Evolutionary conservation across 2,888 invertebrate genomes (phyloP).

Genomic region (Mythimna impura): DNA sequence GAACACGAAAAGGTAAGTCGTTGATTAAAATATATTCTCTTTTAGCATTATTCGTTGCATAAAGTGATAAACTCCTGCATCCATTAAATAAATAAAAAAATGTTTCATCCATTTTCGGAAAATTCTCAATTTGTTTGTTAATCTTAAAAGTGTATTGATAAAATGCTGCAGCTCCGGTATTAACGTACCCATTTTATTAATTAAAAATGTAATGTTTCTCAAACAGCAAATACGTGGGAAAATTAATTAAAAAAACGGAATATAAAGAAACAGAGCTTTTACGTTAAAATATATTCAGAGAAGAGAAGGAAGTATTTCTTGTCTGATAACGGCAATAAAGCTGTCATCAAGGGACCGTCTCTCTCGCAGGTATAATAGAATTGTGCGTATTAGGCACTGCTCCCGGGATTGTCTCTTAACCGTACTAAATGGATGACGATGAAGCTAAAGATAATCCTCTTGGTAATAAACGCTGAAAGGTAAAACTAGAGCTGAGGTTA

Average conservation of each 20-base stretch:
- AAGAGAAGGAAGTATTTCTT: conserved; percentile 13
- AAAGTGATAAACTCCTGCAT: conserved; percentile 27
- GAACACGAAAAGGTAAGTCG: conserved; percentile 15
- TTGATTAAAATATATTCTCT: conserved; percentile 37
- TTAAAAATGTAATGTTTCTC: background rate
- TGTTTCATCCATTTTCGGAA: conserved; percentile 8
- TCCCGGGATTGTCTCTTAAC: conserved; percentile 41
- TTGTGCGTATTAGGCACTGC: conserved; percentile 45
- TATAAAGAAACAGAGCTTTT: background rate
- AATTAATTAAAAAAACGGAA: background rate
- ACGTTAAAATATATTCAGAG: background rate
- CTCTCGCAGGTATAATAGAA: conserved; percentile 50
- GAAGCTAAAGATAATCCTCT: conserved; percentile 41
- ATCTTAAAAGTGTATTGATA: conserved; percentile 17
- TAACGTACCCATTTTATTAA: conserved; percentile 17
- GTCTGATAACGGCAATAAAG: conserved; percentile 32
- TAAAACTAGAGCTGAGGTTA: conserved; percentile 1
- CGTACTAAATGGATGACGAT: conserved; percentile 41
- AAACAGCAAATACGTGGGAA: background rate
- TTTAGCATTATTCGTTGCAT: conserved; percentile 15
- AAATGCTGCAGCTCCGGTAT: background rate
- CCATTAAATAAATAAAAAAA: conserved; percentile 20
- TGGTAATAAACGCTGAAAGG: conserved; percentile 17
- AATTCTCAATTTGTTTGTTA: background rate
- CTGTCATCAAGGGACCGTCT: conserved; percentile 37